Conservation (phyloP, 2,797 vertebrate species). For the Leptodactylus fallax region DNA sequence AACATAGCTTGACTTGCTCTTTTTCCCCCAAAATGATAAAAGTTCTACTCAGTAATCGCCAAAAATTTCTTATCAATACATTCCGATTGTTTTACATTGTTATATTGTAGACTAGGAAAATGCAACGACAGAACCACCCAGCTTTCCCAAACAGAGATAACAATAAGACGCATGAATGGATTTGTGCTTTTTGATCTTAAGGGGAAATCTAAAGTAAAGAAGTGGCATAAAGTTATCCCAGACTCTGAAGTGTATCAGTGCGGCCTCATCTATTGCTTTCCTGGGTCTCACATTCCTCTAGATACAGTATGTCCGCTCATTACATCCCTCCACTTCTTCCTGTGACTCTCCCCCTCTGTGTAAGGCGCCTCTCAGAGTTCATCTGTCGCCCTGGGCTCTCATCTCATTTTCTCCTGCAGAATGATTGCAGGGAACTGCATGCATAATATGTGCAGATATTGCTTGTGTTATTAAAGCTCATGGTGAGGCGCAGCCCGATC, state of each 20-base stretch:
- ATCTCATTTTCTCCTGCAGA: conserved; percentile 83
- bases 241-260: background rate
- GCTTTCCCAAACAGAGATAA: background rate
- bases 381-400: conserved; percentile 81
- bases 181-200: too few species aligned
- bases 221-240: background rate
- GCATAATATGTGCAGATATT: conserved; percentile 83
- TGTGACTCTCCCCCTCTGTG: conserved; percentile 70
- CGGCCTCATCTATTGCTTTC: conserved; percentile 34
- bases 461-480: conserved; percentile 82
- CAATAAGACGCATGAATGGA: background rate
- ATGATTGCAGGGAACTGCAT: conserved; percentile 78
- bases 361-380: conserved; percentile 79
- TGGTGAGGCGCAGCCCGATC: conserved; percentile 67
- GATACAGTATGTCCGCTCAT: too few species aligned
- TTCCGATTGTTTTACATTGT: background rate
- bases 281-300: conserved; percentile 66
- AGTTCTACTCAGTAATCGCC: too few species aligned
- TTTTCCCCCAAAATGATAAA: too few species aligned
- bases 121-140: background rate
- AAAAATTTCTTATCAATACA: too few species aligned
- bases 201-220: background rate
- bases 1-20: too few species aligned
- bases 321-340: conserved; percentile 56
- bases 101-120: background rate